Percentiles rank a stretch among this genome's conserved stretches.
These are phyloP conservation scores for Diarsia rubi DNA, from an alignment of 2,888 invertebrate genomes.

Conservation along the genomic window DNA sequence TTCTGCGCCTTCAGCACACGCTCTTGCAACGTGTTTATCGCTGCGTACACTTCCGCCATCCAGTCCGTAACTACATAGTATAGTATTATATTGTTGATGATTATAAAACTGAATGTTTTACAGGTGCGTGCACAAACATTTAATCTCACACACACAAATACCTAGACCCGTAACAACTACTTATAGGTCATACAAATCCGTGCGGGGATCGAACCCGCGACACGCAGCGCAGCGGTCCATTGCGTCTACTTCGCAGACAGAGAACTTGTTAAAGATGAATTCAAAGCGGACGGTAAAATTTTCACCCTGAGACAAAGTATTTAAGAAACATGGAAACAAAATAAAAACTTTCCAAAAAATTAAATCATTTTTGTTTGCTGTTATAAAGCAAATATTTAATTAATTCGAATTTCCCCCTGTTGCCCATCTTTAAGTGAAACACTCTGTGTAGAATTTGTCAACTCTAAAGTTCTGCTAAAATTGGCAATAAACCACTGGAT, in stretches of 20 bases:
- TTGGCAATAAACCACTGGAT: background rate
- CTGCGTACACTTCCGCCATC: conserved; percentile 92
- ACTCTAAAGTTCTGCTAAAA: background rate
- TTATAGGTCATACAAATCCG: too few species aligned
- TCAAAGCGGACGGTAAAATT: background rate
- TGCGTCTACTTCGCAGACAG: background rate
- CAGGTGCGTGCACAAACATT: too few species aligned
- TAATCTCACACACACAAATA: too few species aligned
- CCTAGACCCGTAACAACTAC: too few species aligned
- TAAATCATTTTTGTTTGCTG: too few species aligned
- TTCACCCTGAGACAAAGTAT: background rate
- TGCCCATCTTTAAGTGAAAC: background rate
- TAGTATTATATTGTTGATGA: background rate
- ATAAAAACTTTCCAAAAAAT: background rate
- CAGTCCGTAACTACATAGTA: conserved; percentile 91
- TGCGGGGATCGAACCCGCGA: too few species aligned
- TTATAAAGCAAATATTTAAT: too few species aligned
- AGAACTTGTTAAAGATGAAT: background rate
- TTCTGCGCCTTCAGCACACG: conserved; percentile 93
- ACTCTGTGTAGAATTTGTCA: background rate
- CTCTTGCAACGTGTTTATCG: conserved; percentile 93
- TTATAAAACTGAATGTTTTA: background rate
- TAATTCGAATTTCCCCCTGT: background rate
- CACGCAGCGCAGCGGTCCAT: too few species aligned
- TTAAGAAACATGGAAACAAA: background rate